phyloP scores from a whole-genome alignment of 2,113 vertebrate genomes.

The Python bivittatus region DNA sequence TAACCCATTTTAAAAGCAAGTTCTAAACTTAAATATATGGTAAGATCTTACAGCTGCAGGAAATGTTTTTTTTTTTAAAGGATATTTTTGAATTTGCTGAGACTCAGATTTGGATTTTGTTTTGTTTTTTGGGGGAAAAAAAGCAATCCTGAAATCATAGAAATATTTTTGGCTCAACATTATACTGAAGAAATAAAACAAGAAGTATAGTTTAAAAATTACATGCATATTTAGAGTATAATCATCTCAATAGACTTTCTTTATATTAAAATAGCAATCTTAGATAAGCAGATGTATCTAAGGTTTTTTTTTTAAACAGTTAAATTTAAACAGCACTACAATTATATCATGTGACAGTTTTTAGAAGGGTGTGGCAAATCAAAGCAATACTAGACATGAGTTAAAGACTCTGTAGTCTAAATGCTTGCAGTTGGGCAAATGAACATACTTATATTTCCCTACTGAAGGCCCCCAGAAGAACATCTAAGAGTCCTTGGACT shows the following conservation, averaged over 20 bases:
- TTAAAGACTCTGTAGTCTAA: background rate
- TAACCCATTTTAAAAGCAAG: slow-evolving; percentile 3
- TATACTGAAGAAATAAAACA: background rate
- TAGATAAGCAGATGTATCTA: background rate
- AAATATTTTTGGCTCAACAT: background rate
- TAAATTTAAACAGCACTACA: background rate
- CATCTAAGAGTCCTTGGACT: too few relatives aligned
- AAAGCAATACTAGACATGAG: background rate
- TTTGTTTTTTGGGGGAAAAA: background rate
- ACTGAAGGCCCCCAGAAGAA: background rate
- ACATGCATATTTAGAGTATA: background rate
- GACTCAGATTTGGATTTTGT: background rate
- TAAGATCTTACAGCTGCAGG: slow-evolving; percentile 17
- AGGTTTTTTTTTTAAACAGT: background rate
- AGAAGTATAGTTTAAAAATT: background rate
- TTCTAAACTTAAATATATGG: slow-evolving; percentile 23
- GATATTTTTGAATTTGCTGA: slow-evolving; percentile 11
- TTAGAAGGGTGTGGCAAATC: background rate
- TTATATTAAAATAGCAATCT: slow-evolving; percentile 2
- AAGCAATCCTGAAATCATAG: background rate
- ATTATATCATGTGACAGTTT: background rate
- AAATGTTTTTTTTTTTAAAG: slow-evolving; percentile 8
- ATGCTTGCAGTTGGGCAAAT: background rate
- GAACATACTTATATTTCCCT: background rate
- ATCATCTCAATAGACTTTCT: background rate